phyloP scores from a whole-genome alignment of 1,140 invertebrate genomes.

The Condylostylus longicornis region DNA sequence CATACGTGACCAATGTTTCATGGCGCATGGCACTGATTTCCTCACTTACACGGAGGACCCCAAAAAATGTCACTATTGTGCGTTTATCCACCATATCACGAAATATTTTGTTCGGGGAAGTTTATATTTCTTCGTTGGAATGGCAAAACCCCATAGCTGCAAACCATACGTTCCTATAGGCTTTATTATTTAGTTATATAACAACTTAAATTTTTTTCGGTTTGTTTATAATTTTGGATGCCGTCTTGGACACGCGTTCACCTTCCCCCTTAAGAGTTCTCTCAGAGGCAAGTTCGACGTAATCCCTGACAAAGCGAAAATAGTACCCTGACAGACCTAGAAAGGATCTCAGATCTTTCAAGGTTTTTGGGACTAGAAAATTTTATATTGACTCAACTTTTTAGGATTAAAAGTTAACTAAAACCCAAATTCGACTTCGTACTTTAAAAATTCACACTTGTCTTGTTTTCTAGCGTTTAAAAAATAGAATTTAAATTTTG shows the following conservation, averaged over 20 bases:
- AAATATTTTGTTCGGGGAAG: too few relatives aligned
- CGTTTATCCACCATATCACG: too few relatives aligned
- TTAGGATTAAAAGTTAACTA: slow-evolving; percentile 11
- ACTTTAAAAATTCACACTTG: slow-evolving; percentile 14
- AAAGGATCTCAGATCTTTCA: slow-evolving; percentile 16
- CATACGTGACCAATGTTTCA: too few relatives aligned
- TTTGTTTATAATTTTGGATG: too few relatives aligned
- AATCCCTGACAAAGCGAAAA: slow-evolving; percentile 15
- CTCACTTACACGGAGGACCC: too few relatives aligned
- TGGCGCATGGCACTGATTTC: too few relatives aligned
- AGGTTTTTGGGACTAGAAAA: slow-evolving; percentile 15
- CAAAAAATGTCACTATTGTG: too few relatives aligned
- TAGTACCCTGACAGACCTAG: slow-evolving; percentile 19
- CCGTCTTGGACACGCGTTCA: slow-evolving; percentile 6
- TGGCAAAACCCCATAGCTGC: too few relatives aligned
- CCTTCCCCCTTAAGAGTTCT: slow-evolving; percentile 6
- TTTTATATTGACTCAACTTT: slow-evolving; percentile 13
- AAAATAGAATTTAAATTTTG: slow-evolving; percentile 13
- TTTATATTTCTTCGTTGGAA: too few relatives aligned
- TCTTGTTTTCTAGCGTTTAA: slow-evolving; percentile 12
- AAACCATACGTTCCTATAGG: too few relatives aligned
- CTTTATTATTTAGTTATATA: too few relatives aligned
- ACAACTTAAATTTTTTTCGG: too few relatives aligned
- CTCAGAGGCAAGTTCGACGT: slow-evolving; percentile 13
- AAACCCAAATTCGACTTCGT: slow-evolving; percentile 16